Percentiles rank a stretch among this genome's conserved stretches.
Conservation (phyloP, 2,113 vertebrate genomes). For the Tinamus guttatus region DNA sequence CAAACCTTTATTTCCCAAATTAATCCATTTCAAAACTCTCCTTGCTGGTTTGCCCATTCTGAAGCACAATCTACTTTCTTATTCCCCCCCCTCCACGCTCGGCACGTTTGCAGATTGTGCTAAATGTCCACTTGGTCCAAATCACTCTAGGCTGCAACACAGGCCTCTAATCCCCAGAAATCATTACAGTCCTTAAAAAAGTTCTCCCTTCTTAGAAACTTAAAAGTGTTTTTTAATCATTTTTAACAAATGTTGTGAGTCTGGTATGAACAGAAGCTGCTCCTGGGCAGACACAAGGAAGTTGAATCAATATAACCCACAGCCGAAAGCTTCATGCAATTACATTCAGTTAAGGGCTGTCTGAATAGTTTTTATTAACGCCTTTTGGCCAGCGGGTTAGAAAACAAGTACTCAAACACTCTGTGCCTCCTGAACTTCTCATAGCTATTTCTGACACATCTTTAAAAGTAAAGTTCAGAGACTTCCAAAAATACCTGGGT, state of each 20-base stretch:
- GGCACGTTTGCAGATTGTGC: neutral
- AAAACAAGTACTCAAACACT: neutral
- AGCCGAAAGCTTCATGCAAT: neutral
- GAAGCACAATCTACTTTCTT: neutral
- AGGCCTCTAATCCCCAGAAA: neutral
- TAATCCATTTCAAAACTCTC: neutral
- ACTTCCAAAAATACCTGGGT: neutral
- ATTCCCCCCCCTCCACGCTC: neutral
- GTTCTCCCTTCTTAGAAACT: neutral
- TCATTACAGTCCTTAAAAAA: neutral
- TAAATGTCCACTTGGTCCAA: neutral
- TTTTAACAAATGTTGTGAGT: neutral
- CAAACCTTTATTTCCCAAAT: neutral
- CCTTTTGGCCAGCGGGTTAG: neutral
- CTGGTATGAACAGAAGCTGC: neutral
- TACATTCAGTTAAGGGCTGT: neutral
- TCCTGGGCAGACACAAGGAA: neutral
- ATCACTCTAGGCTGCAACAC: neutral
- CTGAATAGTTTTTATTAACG: conserved; percentile 1
- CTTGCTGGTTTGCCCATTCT: neutral
- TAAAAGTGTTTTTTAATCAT: neutral
- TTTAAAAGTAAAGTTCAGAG: conserved; percentile 14
- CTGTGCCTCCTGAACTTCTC: conserved; percentile 12
- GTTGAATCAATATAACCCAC: neutral
- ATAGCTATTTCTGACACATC: conserved; percentile 27